phyloP scores from a whole-genome alignment of 1,140 invertebrate genomes.

The Caenorhabditis elegans region WBcel235 BX284606.5:10674001-10674500 shows the following conservation, averaged over 20 bases:
- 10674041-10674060: too few relatives aligned
- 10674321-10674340: too few relatives aligned
- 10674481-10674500: neutral
- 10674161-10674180: slow-evolving; percentile 64
- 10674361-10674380: too few relatives aligned
- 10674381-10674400: neutral
- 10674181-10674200: slow-evolving; percentile 63
- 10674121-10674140: too few relatives aligned
- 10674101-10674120: too few relatives aligned
- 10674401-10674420: neutral
- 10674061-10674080: too few relatives aligned
- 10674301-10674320: too few relatives aligned
- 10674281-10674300: neutral
- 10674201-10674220: slow-evolving; percentile 53
- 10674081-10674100: too few relatives aligned
- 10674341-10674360: too few relatives aligned
- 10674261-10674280: neutral
- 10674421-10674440: slow-evolving; percentile 15
- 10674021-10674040: too few relatives aligned
- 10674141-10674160: slow-evolving; percentile 67
- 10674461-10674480: neutral
- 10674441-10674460: neutral
- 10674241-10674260: neutral
- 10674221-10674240: neutral
- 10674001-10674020: too few relatives aligned